Conservation (phyloP, 2,888 invertebrate genomes). For the Yponomeuta sedellus region DNA sequence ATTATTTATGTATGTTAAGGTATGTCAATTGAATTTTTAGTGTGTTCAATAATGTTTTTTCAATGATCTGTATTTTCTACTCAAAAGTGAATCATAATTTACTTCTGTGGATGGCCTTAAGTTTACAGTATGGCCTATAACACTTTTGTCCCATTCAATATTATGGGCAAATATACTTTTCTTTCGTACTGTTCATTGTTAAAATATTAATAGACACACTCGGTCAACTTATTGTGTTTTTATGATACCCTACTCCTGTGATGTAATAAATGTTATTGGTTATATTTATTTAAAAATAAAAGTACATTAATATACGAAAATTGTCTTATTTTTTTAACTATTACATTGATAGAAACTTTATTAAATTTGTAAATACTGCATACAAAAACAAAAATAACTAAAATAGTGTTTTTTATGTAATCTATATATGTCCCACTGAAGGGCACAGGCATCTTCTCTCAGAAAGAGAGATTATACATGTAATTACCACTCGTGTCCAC, state of each 20-base stretch:
- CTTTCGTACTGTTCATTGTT: background rate
- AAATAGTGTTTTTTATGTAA: too few species aligned
- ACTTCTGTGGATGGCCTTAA: background rate
- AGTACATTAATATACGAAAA: conserved; percentile 67
- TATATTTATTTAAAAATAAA: conserved; percentile 76
- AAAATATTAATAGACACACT: background rate
- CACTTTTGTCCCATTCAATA: too few species aligned
- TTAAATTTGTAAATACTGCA: too few species aligned
- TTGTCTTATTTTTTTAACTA: conserved; percentile 25
- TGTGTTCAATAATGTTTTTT: conserved; percentile 30
- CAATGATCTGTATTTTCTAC: conserved; percentile 3
- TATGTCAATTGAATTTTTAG: conserved; percentile 60
- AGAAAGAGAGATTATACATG: too few species aligned
- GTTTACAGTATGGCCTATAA: background rate
- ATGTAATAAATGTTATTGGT: conserved; percentile 77
- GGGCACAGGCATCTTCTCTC: too few species aligned
- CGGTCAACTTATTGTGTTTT: conserved; percentile 58
- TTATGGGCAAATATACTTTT: too few species aligned
- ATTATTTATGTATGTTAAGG: conserved; percentile 57
- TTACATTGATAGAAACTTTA: too few species aligned
- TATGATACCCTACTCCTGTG: conserved; percentile 75
- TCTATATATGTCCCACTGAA: too few species aligned
- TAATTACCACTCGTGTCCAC: too few species aligned
- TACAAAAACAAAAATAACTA: too few species aligned
- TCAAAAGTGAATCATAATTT: background rate